phyloP scores from a whole-genome alignment of 2,888 invertebrate genomes.

The Lobophora halterata region DNA sequence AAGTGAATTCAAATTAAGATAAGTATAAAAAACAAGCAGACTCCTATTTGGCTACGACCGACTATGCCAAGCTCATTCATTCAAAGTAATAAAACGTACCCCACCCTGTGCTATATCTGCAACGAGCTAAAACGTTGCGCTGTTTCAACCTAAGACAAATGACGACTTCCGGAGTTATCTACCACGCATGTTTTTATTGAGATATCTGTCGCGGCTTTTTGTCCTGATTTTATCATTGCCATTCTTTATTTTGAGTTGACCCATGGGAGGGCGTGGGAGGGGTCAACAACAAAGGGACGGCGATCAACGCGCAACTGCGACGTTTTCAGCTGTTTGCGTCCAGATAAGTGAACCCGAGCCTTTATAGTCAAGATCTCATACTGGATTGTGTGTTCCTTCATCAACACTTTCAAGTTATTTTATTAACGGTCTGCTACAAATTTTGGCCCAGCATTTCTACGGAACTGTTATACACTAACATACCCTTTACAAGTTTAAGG shows the following conservation, averaged over 20 bases:
- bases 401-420: constrained; percentile 13
- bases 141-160: constrained; percentile 12
- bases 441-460: no score
- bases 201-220: constrained; percentile 20
- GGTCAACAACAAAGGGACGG: constrained; percentile 29
- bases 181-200: constrained; percentile 22
- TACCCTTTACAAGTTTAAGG: no score
- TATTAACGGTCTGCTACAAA: no score
- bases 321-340: constrained; percentile 23
- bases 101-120: not conserved
- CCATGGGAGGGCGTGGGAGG: constrained; percentile 20
- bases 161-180: constrained; percentile 10
- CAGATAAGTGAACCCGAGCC: constrained; percentile 18
- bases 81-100: constrained; percentile 2
- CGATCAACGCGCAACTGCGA: constrained; percentile 24
- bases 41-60: constrained; percentile 7
- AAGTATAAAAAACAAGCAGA: no score
- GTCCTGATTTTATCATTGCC: constrained; percentile 27
- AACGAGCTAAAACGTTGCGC: constrained; percentile 1
- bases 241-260: constrained; percentile 28
- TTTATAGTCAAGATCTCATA: constrained; percentile 15
- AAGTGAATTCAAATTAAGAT: no score
- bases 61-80: constrained; percentile 1
- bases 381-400: constrained; percentile 11
- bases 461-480: no score